Conservation (phyloP, 2,888 invertebrate species). For the Punctoribates punctum region DNA sequence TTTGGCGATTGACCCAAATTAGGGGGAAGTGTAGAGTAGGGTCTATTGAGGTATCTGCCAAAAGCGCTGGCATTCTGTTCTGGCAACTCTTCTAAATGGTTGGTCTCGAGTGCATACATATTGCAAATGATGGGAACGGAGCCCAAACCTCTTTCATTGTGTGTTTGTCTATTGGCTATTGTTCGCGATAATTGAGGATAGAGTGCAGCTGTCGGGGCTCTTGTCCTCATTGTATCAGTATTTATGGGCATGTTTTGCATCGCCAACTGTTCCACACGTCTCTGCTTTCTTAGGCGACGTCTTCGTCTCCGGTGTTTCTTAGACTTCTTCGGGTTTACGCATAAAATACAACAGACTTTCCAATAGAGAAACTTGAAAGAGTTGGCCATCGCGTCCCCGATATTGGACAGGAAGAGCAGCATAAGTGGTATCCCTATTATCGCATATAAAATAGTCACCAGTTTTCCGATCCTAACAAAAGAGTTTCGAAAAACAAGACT, state of each 20-base stretch:
- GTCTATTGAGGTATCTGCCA: background rate
- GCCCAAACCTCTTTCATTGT: slow-evolving; percentile 47
- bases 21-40: background rate
- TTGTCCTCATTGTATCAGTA: no score
- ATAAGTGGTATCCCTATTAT: slow-evolving; percentile 89
- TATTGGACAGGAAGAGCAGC: slow-evolving; percentile 88
- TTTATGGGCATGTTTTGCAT: background rate
- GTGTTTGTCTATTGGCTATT: slow-evolving; percentile 15
- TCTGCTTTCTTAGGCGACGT: background rate
- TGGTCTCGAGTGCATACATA: slow-evolving; percentile 63
- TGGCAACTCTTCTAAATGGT: slow-evolving; percentile 51
- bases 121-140: slow-evolving; percentile 64
- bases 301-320: slow-evolving; percentile 46
- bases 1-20: background rate
- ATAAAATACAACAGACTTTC: slow-evolving; percentile 80
- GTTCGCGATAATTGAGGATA: background rate
- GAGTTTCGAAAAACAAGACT: background rate
- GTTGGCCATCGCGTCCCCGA: slow-evolving; percentile 88
- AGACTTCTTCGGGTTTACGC: slow-evolving; percentile 67
- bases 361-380: slow-evolving; percentile 90
- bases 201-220: background rate
- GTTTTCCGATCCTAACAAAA: slow-evolving; percentile 67
- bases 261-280: background rate
- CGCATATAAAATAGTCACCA: slow-evolving; percentile 91
- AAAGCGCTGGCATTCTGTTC: background rate